These are phyloP conservation scores for Drosophila busckii DNA, from an alignment of 1,140 invertebrate genomes.

Conservation along the genomic window DNA sequence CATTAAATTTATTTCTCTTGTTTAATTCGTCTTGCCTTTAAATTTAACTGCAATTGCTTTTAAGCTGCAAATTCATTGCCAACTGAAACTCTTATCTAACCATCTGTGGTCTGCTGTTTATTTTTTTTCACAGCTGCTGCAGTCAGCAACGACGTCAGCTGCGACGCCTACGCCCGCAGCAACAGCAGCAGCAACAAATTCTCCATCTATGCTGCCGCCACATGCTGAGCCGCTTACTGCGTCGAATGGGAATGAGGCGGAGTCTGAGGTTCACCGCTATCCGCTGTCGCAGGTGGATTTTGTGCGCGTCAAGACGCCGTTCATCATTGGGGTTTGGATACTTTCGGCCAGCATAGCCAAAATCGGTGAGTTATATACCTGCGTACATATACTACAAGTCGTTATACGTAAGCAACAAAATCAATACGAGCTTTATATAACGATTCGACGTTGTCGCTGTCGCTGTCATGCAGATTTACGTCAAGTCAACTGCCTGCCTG, in stretches of 20 bases:
- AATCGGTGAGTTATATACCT: slow-evolving; percentile 88
- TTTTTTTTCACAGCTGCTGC: slow-evolving; percentile 24
- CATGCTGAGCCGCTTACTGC: slow-evolving; percentile 26
- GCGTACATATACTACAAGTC: slow-evolving; percentile 2
- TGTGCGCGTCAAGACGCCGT: slow-evolving; percentile 92
- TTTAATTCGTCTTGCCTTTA: too few species aligned
- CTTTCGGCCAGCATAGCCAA: slow-evolving; percentile 95
- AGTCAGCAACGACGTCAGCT: slow-evolving; percentile 1
- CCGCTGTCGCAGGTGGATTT: slow-evolving; percentile 91
- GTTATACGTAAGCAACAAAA: slow-evolving; percentile 55
- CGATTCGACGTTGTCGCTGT: slow-evolving; percentile 36
- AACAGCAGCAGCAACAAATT: too few species aligned
- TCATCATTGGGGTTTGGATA: slow-evolving; percentile 96
- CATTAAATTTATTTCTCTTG: too few species aligned
- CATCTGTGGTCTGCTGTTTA: too few species aligned
- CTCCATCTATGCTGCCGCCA: slow-evolving; percentile 10
- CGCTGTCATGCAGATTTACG: slow-evolving; percentile 63
- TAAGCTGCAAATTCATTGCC: too few species aligned
- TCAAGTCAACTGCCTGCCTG: slow-evolving; percentile 26
- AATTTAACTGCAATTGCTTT: too few species aligned
- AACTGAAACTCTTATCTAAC: too few species aligned
- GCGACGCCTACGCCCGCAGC: slow-evolving; percentile 3
- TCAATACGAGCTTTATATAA: slow-evolving; percentile 73
- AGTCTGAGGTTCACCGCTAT: slow-evolving; percentile 79
- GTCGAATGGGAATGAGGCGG: slow-evolving; percentile 6